Evolutionary conservation across 2,113 vertebrate genomes (phyloP).

Genomic region (Gallinago undulata): DNA sequence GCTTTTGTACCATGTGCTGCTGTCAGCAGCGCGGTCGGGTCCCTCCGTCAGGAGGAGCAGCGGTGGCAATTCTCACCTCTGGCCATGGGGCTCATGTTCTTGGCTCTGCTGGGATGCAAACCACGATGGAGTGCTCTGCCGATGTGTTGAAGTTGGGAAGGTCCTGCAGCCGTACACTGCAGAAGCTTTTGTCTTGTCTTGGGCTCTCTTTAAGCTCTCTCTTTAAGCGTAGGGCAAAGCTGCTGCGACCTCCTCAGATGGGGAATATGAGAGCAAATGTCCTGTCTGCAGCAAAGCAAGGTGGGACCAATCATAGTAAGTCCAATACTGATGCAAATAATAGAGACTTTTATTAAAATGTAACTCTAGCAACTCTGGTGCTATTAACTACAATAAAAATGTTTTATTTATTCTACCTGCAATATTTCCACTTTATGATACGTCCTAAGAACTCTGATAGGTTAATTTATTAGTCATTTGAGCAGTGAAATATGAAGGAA

Average conservation of each 20-base stretch:
- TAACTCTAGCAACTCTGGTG: conserved; percentile 15
- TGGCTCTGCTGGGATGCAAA: neutral
- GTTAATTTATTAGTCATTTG: conserved; percentile 62
- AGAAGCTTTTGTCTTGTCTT: neutral
- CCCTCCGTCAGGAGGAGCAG: neutral
- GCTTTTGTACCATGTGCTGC: fast-evolving
- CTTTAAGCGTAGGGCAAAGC: neutral
- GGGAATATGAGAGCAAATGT: neutral
- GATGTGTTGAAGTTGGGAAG: neutral
- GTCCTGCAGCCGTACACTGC: neutral
- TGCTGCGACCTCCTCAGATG: neutral
- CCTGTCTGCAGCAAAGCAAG: neutral
- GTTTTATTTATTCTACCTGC: conserved; percentile 57
- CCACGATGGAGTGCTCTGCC: fast-evolving
- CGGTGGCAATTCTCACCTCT: neutral
- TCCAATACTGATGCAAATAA: neutral
- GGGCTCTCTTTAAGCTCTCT: neutral
- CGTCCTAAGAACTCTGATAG: conserved; percentile 3
- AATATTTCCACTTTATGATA: conserved; percentile 47
- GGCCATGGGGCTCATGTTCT: fast-evolving
- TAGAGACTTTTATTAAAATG: conserved; percentile 37
- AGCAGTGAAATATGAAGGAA: conserved; percentile 50
- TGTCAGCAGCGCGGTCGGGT: neutral
- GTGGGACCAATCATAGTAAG: neutral
- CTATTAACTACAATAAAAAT: conserved; percentile 53